phyloP scores from a whole-genome alignment of 2,888 invertebrate genomes.

The Smittia sp. region DNA sequence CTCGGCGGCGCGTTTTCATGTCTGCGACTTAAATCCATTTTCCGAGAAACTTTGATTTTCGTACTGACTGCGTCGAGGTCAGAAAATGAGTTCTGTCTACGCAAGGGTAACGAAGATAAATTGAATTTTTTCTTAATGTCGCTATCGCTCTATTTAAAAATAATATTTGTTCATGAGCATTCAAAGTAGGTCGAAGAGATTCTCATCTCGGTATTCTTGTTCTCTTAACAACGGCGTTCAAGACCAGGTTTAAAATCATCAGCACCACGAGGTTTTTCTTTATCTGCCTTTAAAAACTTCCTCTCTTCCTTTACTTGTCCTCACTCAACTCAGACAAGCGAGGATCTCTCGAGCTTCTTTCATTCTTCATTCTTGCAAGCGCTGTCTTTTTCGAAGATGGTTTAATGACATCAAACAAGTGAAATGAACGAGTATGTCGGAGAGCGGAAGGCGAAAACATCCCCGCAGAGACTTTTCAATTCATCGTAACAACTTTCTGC shows the following conservation, averaged over 20 bases:
- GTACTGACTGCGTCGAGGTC: no score
- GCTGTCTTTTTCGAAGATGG: background rate
- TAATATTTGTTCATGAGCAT: background rate
- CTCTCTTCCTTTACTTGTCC: background rate
- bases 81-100: no score
- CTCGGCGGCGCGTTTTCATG: no score
- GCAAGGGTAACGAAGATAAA: no score
- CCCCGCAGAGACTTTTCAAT: background rate
- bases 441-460: background rate
- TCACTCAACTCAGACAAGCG: conserved; percentile 1
- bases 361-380: background rate
- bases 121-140: no score
- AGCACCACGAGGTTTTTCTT: background rate
- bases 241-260: background rate
- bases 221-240: background rate
- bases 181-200: background rate
- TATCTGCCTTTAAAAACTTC: background rate
- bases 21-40: no score
- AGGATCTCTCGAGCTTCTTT: background rate
- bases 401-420: conserved; percentile 5
- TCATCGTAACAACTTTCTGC: background rate
- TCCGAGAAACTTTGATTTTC: no score
- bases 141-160: background rate
- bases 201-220: background rate
- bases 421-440: conserved; percentile 8